A percentile compares a stretch with the other conserved stretches of the same genome.
These are phyloP conservation scores for Zaprionus nigranus DNA, from an alignment of 1,140 invertebrate genomes.

Conservation along the genomic window DNA sequence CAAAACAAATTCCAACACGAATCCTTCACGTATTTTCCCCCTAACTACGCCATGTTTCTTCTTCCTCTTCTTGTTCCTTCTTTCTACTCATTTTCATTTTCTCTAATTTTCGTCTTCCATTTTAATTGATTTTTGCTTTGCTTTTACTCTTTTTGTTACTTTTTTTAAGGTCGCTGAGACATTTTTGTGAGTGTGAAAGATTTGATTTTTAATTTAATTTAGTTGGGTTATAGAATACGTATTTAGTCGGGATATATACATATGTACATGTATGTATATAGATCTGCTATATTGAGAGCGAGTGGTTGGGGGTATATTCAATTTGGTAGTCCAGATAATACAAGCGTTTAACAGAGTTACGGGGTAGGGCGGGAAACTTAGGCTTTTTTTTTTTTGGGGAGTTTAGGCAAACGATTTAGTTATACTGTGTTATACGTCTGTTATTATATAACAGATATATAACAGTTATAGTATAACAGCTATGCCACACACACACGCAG, in stretches of 20 bases:
- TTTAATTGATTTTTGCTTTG: neutral
- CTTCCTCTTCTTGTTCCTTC: neutral
- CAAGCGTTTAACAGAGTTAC: neutral
- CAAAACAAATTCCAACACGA: constrained; percentile 1
- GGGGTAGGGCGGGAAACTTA: constrained; percentile 11
- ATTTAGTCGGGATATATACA: constrained; percentile 3
- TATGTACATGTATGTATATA: neutral
- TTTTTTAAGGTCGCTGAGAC: neutral
- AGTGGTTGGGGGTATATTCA: neutral
- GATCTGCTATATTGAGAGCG: neutral
- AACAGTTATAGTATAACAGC: constrained; percentile 18
- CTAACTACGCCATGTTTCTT: neutral
- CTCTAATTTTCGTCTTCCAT: neutral
- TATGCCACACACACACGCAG: constrained; percentile 28
- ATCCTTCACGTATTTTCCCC: neutral
- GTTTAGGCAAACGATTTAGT: constrained; percentile 20
- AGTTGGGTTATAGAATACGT: neutral
- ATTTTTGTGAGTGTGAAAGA: neutral
- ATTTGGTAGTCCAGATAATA: neutral
- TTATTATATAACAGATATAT: neutral
- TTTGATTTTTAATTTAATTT: neutral
- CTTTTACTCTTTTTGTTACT: neutral
- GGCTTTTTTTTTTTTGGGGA: neutral
- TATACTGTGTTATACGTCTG: constrained; percentile 17
- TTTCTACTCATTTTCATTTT: neutral